Evolutionary conservation across 2,888 invertebrate species (phyloP).

Genomic region (Calameuta idolon): DNA sequence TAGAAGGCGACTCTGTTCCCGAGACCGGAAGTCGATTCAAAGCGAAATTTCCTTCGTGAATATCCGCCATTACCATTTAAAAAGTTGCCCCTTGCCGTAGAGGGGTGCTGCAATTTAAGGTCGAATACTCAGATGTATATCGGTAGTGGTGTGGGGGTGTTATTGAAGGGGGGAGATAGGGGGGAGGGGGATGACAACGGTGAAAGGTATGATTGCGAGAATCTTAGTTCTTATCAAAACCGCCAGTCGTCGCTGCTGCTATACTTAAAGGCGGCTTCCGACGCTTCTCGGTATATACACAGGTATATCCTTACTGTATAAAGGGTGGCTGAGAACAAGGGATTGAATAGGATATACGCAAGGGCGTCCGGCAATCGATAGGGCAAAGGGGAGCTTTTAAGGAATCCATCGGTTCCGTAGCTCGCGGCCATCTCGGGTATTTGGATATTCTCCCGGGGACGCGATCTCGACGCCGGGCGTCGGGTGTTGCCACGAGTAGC

Average conservation of each 20-base stretch:
- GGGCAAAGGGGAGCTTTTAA: not conserved
- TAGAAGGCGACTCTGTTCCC: not conserved
- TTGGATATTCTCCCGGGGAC: not conserved
- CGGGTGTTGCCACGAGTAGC: too few species aligned
- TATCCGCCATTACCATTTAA: not conserved
- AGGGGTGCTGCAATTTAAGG: not conserved
- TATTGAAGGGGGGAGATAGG: too few species aligned
- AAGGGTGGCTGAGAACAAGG: not conserved
- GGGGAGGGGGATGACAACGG: too few species aligned
- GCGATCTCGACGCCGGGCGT: not conserved
- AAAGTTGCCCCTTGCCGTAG: not conserved
- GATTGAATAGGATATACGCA: not conserved
- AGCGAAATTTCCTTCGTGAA: not conserved
- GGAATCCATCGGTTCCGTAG: not conserved
- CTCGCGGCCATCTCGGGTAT: not conserved
- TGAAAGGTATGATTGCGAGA: not conserved
- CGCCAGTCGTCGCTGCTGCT: not conserved
- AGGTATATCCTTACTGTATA: not conserved
- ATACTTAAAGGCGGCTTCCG: not conserved
- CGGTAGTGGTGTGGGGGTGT: not conserved
- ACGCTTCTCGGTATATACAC: not conserved
- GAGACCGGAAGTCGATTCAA: not conserved
- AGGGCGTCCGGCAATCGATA: not conserved
- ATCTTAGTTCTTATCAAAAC: not conserved
- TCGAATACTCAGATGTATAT: not conserved